A percentile compares a stretch with the other conserved stretches of the same genome.
Evolutionary conservation across 2,888 invertebrate species (phyloP).

Genomic region (Byasa hedistus): DNA sequence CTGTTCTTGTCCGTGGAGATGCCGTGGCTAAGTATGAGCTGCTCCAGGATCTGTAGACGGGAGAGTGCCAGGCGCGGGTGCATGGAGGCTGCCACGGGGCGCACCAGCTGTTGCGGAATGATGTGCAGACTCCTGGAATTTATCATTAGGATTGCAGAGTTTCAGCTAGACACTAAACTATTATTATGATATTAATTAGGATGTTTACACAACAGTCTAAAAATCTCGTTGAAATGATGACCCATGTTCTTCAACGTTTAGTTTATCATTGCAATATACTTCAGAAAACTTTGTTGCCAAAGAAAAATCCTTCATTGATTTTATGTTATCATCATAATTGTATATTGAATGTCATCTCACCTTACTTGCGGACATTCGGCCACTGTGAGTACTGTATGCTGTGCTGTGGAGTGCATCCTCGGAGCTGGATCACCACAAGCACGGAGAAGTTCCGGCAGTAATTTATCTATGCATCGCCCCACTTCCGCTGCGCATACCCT

Average conservation of each 20-base stretch:
- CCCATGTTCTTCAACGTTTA: too few species aligned
- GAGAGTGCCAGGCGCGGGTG: conserved; percentile 92
- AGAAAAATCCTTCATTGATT: too few species aligned
- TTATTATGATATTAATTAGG: too few species aligned
- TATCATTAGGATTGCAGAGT: background rate
- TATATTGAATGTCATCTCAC: conserved; percentile 48
- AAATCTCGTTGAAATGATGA: too few species aligned
- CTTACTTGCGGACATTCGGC: conserved; percentile 90
- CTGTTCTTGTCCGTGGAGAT: conserved; percentile 93
- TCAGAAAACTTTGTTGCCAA: too few species aligned
- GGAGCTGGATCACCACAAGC: conserved; percentile 94
- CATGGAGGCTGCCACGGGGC: conserved; percentile 90
- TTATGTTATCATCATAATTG: background rate
- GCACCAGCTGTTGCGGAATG: conserved; percentile 90
- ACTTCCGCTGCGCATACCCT: conserved; percentile 92
- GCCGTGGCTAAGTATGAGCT: conserved; percentile 90
- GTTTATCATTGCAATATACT: too few species aligned
- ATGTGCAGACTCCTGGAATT: conserved; percentile 84
- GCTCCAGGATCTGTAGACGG: conserved; percentile 92
- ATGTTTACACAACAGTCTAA: too few species aligned
- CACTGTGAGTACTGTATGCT: conserved; percentile 91
- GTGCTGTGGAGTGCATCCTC: conserved; percentile 91
- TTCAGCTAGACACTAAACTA: too few species aligned
- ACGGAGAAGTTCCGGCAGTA: conserved; percentile 89
- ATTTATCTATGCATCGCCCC: conserved; percentile 88